phyloP scores from a whole-genome alignment of 2,113 vertebrate species.

The Gopherus flavomarginatus region DNA sequence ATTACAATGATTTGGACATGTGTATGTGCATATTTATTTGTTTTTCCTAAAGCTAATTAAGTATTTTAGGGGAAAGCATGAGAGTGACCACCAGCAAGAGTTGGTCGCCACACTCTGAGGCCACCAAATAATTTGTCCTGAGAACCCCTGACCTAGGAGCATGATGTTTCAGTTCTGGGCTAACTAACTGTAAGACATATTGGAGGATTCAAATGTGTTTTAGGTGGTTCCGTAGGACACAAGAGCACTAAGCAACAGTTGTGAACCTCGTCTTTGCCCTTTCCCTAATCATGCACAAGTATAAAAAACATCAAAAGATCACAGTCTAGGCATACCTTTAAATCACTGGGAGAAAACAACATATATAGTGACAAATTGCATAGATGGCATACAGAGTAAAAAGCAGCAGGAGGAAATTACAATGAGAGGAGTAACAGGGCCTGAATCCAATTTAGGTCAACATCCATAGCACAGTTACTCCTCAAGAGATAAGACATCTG shows the following conservation, averaged over 20 bases:
- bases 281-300: neutral
- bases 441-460: neutral
- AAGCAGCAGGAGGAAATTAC: neutral
- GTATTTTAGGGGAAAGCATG: too few relatives aligned
- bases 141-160: too few relatives aligned
- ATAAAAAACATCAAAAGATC: neutral
- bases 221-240: neutral
- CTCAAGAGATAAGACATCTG: neutral
- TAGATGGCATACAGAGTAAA: neutral
- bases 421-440: too few relatives aligned
- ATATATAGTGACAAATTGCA: neutral
- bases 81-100: too few relatives aligned
- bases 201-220: neutral
- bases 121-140: too few relatives aligned
- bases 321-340: neutral
- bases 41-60: too few relatives aligned
- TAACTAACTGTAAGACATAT: neutral
- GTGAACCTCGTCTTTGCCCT: neutral
- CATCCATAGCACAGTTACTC: neutral
- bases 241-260: neutral
- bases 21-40: too few relatives aligned
- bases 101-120: too few relatives aligned
- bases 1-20: too few relatives aligned
- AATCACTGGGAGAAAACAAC: neutral
- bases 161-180: neutral